Percentiles rank a stretch among this genome's conserved stretches.
phyloP scores from a whole-genome alignment of 2,113 vertebrate genomes.

The Apistogramma diplotaenia region DNA sequence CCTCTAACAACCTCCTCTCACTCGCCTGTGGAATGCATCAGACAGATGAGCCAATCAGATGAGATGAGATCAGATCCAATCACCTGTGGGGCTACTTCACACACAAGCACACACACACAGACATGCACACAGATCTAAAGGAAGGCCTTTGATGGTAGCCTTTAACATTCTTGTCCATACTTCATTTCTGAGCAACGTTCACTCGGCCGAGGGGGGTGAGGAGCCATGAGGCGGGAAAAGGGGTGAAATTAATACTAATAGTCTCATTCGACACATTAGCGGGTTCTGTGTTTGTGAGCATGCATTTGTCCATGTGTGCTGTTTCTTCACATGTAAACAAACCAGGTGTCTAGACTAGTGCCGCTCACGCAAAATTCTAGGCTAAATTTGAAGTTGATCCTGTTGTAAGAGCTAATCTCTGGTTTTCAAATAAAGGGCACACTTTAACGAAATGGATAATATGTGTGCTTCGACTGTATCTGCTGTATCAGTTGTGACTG shows the following conservation, averaged over 20 bases:
- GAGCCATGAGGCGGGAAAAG: slow-evolving; percentile 34
- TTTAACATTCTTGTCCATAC: slow-evolving; percentile 76
- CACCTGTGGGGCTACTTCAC: slow-evolving; percentile 61
- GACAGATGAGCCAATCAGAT: slow-evolving; percentile 66
- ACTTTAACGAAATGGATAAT: neutral
- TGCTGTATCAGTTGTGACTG: neutral
- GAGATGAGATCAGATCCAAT: slow-evolving; percentile 65
- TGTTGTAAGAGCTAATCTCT: neutral
- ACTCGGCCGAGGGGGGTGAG: slow-evolving; percentile 46
- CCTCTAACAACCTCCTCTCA: slow-evolving; percentile 47
- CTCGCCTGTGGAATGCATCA: slow-evolving; percentile 47
- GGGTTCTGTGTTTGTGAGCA: neutral
- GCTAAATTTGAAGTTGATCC: neutral
- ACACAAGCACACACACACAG: slow-evolving; percentile 41
- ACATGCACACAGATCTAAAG: slow-evolving; percentile 43
- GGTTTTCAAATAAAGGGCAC: neutral
- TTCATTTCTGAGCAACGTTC: slow-evolving; percentile 58
- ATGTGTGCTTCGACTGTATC: neutral
- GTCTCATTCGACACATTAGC: slow-evolving; percentile 28
- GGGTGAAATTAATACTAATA: slow-evolving; percentile 43
- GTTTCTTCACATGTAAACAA: slow-evolving; percentile 4
- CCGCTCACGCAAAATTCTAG: slow-evolving; percentile 24
- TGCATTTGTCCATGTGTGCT: neutral
- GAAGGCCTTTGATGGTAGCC: slow-evolving; percentile 73
- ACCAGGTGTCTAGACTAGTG: neutral